Evolutionary conservation across 1,140 invertebrate species (phyloP).

Genomic region (Lepidurus packardi): DNA sequence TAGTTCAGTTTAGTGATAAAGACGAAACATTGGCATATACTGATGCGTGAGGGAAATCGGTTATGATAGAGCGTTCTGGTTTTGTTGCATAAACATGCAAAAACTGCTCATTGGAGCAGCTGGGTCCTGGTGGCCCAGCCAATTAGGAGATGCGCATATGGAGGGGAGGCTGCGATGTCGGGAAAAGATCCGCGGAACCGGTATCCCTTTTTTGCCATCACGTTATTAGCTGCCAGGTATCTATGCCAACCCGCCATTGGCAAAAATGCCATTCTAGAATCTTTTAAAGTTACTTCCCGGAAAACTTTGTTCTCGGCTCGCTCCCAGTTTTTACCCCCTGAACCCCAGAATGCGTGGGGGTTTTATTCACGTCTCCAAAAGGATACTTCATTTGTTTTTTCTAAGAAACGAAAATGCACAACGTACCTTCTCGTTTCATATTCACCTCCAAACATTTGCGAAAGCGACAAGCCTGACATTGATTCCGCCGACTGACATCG

Average conservation of each 20-base stretch:
- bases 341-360: no score
- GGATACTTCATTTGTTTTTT: no score
- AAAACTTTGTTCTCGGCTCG: not conserved
- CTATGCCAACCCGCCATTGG: not conserved
- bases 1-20: not conserved
- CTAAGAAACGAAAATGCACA: not conserved
- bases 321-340: not conserved
- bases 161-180: not conserved
- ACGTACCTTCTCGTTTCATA: constrained; percentile 90
- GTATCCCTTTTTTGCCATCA: not conserved
- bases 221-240: not conserved
- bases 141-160: constrained; percentile 10
- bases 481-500: constrained; percentile 84
- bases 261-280: not conserved
- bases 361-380: no score
- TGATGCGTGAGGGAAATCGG: not conserved
- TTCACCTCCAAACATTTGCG: constrained; percentile 85
- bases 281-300: not conserved
- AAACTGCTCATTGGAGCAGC: not conserved
- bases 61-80: not conserved
- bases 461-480: constrained; percentile 91
- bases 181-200: not conserved
- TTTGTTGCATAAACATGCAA: not conserved
- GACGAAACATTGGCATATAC: not conserved
- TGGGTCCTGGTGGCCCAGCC: not conserved